phyloP scores from a whole-genome alignment of 2,888 invertebrate genomes.

The Bhutanitis thaidina region DNA sequence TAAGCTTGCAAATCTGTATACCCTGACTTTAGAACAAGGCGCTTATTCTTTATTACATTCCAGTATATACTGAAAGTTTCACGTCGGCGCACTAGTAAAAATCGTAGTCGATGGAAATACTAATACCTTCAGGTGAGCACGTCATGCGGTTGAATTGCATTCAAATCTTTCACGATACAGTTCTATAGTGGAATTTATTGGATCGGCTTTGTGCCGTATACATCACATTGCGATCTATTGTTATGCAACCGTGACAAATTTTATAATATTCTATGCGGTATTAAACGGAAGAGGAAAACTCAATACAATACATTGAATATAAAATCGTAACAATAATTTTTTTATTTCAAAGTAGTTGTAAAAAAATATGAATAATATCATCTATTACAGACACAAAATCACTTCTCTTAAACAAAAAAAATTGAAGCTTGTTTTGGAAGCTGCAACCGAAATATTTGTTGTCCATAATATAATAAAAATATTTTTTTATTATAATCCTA shows the following conservation, averaged over 20 bases:
- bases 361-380: background rate
- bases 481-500: too few relatives aligned
- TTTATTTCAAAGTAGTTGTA: background rate
- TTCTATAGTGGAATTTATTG: slow-evolving; percentile 59
- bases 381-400: background rate
- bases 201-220: slow-evolving; percentile 59
- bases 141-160: slow-evolving; percentile 59
- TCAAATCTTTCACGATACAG: slow-evolving; percentile 58
- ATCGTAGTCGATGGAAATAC: background rate
- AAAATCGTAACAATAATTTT: background rate
- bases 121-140: slow-evolving; percentile 33
- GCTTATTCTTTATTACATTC: too few relatives aligned
- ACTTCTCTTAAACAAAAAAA: too few relatives aligned
- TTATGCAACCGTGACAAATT: slow-evolving; percentile 52
- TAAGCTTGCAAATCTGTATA: too few relatives aligned
- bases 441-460: too few relatives aligned
- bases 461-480: too few relatives aligned
- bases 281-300: slow-evolving; percentile 1
- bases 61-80: too few relatives aligned
- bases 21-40: too few relatives aligned
- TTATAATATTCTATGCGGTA: slow-evolving; percentile 42
- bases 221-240: slow-evolving; percentile 48
- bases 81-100: background rate
- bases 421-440: too few relatives aligned
- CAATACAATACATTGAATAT: background rate